Conservation (phyloP, 2,888 invertebrate genomes). For the Lithophane socia region DNA sequence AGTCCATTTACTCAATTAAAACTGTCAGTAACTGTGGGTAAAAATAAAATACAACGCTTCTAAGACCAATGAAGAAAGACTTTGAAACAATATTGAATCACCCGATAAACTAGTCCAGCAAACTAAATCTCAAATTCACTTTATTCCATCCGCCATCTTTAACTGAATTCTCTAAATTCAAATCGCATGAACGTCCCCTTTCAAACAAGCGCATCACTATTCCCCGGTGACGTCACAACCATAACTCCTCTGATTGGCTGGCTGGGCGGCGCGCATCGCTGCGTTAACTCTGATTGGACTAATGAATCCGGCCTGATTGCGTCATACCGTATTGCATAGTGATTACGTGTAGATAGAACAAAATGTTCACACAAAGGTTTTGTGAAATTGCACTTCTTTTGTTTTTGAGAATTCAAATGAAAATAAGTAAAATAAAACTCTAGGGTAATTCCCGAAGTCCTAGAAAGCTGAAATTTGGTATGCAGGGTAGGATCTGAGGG, state of each 20-base stretch:
- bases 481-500: too few species aligned
- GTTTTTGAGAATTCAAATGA: constrained; percentile 5
- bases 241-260: constrained; percentile 72
- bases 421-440: too few species aligned
- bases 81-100: constrained; percentile 6
- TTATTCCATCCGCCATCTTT: constrained; percentile 39
- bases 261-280: constrained; percentile 62
- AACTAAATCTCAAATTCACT: constrained; percentile 29
- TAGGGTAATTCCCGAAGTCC: too few species aligned
- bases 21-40: not conserved
- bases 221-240: constrained; percentile 62
- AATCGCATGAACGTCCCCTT: constrained; percentile 47
- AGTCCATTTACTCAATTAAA: not conserved
- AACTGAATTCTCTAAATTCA: constrained; percentile 55
- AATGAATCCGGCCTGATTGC: constrained; percentile 76
- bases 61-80: not conserved
- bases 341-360: constrained; percentile 49
- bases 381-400: constrained; percentile 29
- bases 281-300: constrained; percentile 75
- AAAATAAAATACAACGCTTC: not conserved
- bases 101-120: constrained; percentile 11
- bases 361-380: constrained; percentile 51
- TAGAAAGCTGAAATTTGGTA: too few species aligned
- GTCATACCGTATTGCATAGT: constrained; percentile 56
- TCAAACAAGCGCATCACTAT: constrained; percentile 59